A percentile compares a stretch with the other conserved stretches of the same genome.
Conservation (phyloP, 2,888 invertebrate genomes). For the Nysson spinosus region DNA sequence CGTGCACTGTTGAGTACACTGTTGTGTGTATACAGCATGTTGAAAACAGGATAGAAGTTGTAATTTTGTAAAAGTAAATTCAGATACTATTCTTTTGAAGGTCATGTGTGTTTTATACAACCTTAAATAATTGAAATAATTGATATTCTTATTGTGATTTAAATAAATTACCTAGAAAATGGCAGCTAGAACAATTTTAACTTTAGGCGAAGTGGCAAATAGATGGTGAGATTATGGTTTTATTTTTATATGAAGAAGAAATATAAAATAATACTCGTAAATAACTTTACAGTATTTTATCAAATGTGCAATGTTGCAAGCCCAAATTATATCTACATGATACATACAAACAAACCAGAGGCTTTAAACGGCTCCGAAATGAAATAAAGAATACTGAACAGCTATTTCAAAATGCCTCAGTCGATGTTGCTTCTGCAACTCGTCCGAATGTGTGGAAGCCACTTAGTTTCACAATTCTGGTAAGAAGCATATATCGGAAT, state of each 20-base stretch:
- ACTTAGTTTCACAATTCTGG: constrained; percentile 82
- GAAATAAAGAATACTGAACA: constrained; percentile 26
- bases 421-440: constrained; percentile 78
- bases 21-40: too few relatives aligned
- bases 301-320: constrained; percentile 53
- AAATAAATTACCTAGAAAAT: constrained; percentile 46
- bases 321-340: constrained; percentile 52
- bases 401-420: constrained; percentile 51
- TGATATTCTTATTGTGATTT: neutral
- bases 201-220: constrained; percentile 52
- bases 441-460: constrained; percentile 80
- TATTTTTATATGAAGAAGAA: neutral
- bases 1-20: too few relatives aligned
- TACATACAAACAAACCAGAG: constrained; percentile 55
- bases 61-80: too few relatives aligned
- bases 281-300: constrained; percentile 59
- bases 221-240: constrained; percentile 61
- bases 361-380: constrained; percentile 55
- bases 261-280: constrained; percentile 22
- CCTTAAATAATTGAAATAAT: too few relatives aligned
- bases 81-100: too few relatives aligned
- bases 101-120: too few relatives aligned
- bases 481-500: constrained; percentile 65
- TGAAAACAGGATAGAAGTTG: too few relatives aligned
- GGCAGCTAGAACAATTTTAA: constrained; percentile 60